Evolutionary conservation across 2,888 invertebrate species (phyloP).

Genomic region (Matsumyia berberina): DNA sequence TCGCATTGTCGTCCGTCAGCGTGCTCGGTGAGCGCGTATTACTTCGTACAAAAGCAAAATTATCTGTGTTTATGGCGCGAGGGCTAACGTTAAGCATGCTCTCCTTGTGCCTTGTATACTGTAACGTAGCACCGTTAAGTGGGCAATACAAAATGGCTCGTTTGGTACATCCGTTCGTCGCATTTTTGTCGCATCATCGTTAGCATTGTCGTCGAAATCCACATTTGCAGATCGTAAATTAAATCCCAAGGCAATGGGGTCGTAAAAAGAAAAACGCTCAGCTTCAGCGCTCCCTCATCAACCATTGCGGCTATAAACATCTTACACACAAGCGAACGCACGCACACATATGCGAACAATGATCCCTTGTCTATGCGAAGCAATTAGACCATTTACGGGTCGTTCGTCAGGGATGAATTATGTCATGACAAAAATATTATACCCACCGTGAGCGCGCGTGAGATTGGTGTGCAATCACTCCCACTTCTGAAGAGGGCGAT

Average conservation of each 20-base stretch:
- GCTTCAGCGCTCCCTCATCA: constrained; percentile 3
- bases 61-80: constrained; percentile 45
- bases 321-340: background rate
- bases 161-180: constrained; percentile 43
- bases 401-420: constrained; percentile 24
- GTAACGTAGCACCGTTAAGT: constrained; percentile 40
- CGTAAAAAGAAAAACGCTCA: constrained; percentile 10
- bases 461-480: constrained; percentile 4
- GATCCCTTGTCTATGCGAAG: constrained; percentile 45
- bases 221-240: constrained; percentile 51
- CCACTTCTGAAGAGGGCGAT: background rate
- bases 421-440: constrained; percentile 25
- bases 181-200: constrained; percentile 45
- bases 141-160: constrained; percentile 52
- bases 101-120: constrained; percentile 15
- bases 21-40: constrained; percentile 32
- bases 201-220: constrained; percentile 31
- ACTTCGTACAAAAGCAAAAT: constrained; percentile 25
- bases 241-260: constrained; percentile 14
- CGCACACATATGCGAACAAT: background rate
- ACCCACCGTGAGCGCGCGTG: background rate
- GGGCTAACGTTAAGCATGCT: constrained; percentile 41
- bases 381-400: constrained; percentile 46
- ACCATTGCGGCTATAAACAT: background rate
- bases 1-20: constrained; percentile 49